Evolutionary conservation across 2,888 invertebrate genomes (phyloP).

Genomic region (Brenthis daphne): DNA sequence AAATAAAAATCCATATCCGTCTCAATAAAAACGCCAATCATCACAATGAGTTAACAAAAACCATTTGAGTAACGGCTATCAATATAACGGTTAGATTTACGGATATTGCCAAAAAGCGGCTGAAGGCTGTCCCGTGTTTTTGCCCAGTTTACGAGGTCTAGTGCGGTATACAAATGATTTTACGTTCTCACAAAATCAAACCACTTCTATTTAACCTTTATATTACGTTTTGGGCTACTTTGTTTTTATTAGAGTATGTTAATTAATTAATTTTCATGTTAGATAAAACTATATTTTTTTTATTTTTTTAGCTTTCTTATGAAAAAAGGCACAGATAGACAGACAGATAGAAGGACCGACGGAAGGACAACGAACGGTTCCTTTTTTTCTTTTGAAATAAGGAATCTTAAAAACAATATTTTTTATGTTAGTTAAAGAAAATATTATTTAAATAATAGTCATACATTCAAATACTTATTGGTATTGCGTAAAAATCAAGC

Average conservation of each 20-base stretch:
- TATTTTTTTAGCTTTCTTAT: no score
- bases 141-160: slow-evolving; percentile 43
- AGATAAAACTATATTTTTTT: background rate
- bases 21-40: slow-evolving; percentile 24
- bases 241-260: background rate
- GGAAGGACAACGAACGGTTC: no score
- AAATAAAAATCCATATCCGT: slow-evolving; percentile 6
- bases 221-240: background rate
- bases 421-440: no score
- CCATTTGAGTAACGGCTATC: slow-evolving; percentile 36
- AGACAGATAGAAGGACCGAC: no score
- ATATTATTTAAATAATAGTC: no score
- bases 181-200: slow-evolving; percentile 22
- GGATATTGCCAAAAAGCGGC: slow-evolving; percentile 42
- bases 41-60: slow-evolving; percentile 29
- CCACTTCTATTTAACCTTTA: slow-evolving; percentile 4
- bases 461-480: no score
- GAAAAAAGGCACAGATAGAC: no score
- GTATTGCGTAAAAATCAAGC: no score
- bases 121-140: slow-evolving; percentile 51
- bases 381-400: no score
- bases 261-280: background rate
- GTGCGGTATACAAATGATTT: slow-evolving; percentile 12
- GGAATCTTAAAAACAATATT: no score
- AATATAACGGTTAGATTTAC: slow-evolving; percentile 38